phyloP scores from a whole-genome alignment of 2,888 invertebrate species.

The Thera britannica region DNA sequence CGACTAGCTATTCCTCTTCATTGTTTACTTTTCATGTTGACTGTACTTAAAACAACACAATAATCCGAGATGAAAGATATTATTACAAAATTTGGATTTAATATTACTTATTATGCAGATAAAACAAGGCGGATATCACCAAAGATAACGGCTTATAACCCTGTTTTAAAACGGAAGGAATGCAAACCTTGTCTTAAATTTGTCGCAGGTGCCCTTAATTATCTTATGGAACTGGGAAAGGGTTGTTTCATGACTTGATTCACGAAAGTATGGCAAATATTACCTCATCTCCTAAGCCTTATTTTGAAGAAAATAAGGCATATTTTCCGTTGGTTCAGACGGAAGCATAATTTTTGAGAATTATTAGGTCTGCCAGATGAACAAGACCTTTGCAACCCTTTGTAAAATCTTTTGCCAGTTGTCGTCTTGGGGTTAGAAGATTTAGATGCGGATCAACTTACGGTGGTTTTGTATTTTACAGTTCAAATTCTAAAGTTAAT shows the following conservation, averaged over 20 bases:
- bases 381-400: constrained; percentile 36
- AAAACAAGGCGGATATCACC: neutral
- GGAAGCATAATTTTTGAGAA: constrained; percentile 33
- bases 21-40: too few relatives aligned
- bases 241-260: constrained; percentile 42
- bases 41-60: too few relatives aligned
- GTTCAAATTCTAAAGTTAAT: constrained; percentile 35
- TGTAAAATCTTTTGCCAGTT: constrained; percentile 34
- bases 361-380: constrained; percentile 38
- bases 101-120: neutral
- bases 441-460: constrained; percentile 33
- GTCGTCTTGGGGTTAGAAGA: constrained; percentile 26
- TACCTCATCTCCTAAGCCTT: constrained; percentile 15
- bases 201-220: constrained; percentile 52
- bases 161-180: constrained; percentile 8
- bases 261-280: constrained; percentile 15
- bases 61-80: too few relatives aligned
- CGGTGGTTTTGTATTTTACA: constrained; percentile 35
- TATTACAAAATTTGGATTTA: neutral
- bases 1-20: too few relatives aligned
- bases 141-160: neutral
- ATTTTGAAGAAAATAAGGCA: neutral
- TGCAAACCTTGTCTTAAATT: constrained; percentile 32
- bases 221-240: constrained; percentile 44
- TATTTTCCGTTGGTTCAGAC: constrained; percentile 9